A percentile compares a stretch with the other conserved stretches of the same genome.
These are phyloP conservation scores for Wasmannia auropunctata DNA, from an alignment of 1,140 invertebrate genomes.

Conservation along the genomic window DNA sequence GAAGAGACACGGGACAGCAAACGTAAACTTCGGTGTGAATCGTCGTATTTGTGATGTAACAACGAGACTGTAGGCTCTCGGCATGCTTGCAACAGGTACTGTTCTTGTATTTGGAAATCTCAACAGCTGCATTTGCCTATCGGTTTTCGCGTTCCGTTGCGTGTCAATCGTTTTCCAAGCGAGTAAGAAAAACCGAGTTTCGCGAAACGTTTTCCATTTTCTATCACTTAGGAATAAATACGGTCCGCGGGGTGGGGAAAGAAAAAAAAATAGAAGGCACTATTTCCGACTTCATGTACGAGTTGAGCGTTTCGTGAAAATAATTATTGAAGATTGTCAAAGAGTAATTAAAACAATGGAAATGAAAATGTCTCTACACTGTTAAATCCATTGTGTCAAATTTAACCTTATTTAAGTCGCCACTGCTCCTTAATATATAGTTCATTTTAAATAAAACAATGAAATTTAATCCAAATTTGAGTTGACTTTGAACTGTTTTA, in stretches of 20 bases:
- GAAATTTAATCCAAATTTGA: no score
- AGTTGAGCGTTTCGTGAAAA: not conserved
- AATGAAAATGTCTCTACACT: not conserved
- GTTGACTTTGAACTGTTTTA: no score
- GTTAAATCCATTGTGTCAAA: no score
- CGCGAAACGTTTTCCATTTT: not conserved
- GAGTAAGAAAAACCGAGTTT: not conserved
- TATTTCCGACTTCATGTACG: not conserved
- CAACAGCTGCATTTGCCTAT: constrained; percentile 52
- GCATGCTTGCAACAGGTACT: constrained; percentile 49
- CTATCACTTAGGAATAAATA: not conserved
- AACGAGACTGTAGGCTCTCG: constrained; percentile 21
- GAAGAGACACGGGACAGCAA: constrained; percentile 24
- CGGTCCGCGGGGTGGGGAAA: not conserved
- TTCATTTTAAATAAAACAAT: no score
- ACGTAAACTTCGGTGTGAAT: constrained; percentile 29
- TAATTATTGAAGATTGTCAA: not conserved
- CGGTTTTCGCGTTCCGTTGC: constrained; percentile 44
- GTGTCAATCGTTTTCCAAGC: constrained; percentile 42
- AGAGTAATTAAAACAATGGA: not conserved
- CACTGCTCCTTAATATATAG: no score
- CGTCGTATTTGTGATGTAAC: constrained; percentile 56
- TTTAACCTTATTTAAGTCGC: no score
- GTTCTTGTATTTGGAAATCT: constrained; percentile 38
- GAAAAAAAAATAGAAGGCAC: no score